Evolutionary conservation across 2,797 vertebrate species (phyloP).

Genomic region (Cephalopachus bancanus): DNA sequence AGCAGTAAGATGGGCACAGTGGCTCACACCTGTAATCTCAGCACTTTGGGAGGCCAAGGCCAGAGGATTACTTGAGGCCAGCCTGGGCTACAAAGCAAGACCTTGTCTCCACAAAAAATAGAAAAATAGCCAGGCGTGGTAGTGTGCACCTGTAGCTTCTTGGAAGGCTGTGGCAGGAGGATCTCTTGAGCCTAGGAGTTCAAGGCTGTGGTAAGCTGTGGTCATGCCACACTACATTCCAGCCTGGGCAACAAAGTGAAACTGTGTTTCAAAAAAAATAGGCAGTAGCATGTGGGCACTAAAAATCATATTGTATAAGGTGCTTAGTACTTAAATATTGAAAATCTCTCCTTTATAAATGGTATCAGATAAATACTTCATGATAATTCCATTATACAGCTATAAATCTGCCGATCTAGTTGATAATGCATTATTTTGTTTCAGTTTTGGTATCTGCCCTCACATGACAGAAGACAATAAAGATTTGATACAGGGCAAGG

Average conservation of each 20-base stretch:
- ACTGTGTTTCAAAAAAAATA: background rate
- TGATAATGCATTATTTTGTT: slow-evolving; percentile 71
- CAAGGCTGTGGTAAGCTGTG: too few species aligned
- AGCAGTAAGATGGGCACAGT: background rate
- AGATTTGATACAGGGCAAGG: slow-evolving; percentile 96
- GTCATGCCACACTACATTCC: too few species aligned
- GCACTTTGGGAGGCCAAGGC: too few species aligned
- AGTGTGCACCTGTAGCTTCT: too few species aligned
- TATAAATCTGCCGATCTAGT: background rate
- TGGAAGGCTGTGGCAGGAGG: too few species aligned
- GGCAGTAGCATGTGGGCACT: background rate
- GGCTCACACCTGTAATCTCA: too few species aligned
- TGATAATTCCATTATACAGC: slow-evolving; percentile 23
- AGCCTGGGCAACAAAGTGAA: too few species aligned
- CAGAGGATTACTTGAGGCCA: too few species aligned
- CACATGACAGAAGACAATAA: slow-evolving; percentile 99
- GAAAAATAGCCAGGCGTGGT: too few species aligned
- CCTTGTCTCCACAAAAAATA: too few species aligned
- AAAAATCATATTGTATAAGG: background rate
- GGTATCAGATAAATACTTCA: slow-evolving; percentile 19
- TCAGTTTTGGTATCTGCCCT: slow-evolving; percentile 97
- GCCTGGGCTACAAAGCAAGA: too few species aligned
- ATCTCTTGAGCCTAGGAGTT: too few species aligned
- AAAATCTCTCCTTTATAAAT: slow-evolving; percentile 55
- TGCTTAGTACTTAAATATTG: background rate